Percentiles rank a stretch among this genome's conserved stretches.
phyloP scores from a whole-genome alignment of 2,888 invertebrate species.

The Tetanocera ferruginea region DNA sequence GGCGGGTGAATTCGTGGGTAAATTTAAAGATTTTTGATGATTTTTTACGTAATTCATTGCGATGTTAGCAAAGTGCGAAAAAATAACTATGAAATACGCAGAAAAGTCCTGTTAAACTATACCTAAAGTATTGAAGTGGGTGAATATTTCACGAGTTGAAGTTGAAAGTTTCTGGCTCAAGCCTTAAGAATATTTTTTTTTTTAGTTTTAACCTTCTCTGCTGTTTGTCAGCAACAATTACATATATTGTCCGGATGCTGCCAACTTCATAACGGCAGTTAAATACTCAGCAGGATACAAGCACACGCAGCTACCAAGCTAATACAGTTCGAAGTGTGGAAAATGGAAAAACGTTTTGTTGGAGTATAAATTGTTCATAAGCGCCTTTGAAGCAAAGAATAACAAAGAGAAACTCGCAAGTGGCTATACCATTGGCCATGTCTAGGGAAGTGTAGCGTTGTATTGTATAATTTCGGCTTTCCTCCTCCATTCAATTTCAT shows the following conservation, averaged over 20 bases:
- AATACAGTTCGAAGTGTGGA: neutral
- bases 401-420: no score
- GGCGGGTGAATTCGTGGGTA: slow-evolving; percentile 31
- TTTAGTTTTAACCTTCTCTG: neutral
- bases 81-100: no score
- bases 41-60: slow-evolving; percentile 6
- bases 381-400: neutral
- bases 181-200: neutral
- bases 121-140: no score
- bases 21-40: slow-evolving; percentile 17
- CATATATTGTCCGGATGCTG: no score
- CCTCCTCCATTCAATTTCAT: neutral
- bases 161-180: neutral
- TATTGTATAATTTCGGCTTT: neutral
- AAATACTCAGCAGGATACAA: no score
- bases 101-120: no score
- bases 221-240: no score
- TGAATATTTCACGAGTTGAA: neutral
- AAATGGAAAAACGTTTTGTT: slow-evolving; percentile 10
- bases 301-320: no score
- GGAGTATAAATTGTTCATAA: neutral
- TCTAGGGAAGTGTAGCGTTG: neutral
- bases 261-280: no score
- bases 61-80: neutral
- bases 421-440: no score